phyloP scores from a whole-genome alignment of 2,113 vertebrate species.

The Rhea americana region DNA sequence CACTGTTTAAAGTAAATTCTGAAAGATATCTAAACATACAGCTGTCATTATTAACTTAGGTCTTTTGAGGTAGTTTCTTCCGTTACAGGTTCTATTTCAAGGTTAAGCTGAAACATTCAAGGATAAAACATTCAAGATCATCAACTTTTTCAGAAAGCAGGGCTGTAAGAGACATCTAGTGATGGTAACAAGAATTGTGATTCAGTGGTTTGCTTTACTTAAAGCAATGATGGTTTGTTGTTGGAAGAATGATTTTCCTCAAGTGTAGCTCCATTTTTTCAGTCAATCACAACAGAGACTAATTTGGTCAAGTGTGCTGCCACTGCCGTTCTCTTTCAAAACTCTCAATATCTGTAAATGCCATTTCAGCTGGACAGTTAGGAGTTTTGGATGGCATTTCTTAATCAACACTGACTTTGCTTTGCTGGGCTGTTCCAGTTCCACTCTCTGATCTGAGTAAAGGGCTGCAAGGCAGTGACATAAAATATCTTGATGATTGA shows the following conservation, averaged over 20 bases:
- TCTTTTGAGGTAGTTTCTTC: slow-evolving; percentile 4
- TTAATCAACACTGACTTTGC: not conserved
- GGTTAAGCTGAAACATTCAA: slow-evolving; percentile 23
- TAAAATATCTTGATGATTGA: not conserved
- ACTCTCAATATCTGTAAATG: not conserved
- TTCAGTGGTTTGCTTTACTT: not conserved
- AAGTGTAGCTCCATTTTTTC: slow-evolving; percentile 10
- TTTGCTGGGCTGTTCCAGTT: not conserved
- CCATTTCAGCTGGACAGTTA: not conserved
- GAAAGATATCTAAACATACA: not conserved
- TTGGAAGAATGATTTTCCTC: not conserved
- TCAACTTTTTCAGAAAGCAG: slow-evolving; percentile 10
- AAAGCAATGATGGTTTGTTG: not conserved
- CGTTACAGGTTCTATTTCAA: slow-evolving; percentile 7
- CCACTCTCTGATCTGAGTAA: not conserved
- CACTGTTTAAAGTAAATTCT: not conserved
- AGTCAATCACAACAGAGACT: not conserved
- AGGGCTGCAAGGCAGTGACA: not conserved
- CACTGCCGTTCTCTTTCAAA: not conserved
- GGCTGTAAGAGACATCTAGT: slow-evolving; percentile 55
- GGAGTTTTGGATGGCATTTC: not conserved
- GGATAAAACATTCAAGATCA: not conserved
- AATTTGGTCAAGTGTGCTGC: slow-evolving; percentile 16
- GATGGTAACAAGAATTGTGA: slow-evolving; percentile 36
- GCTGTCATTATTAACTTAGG: not conserved